Conservation (phyloP, 2,888 invertebrate species). For the Calliscelio sp. region DNA sequence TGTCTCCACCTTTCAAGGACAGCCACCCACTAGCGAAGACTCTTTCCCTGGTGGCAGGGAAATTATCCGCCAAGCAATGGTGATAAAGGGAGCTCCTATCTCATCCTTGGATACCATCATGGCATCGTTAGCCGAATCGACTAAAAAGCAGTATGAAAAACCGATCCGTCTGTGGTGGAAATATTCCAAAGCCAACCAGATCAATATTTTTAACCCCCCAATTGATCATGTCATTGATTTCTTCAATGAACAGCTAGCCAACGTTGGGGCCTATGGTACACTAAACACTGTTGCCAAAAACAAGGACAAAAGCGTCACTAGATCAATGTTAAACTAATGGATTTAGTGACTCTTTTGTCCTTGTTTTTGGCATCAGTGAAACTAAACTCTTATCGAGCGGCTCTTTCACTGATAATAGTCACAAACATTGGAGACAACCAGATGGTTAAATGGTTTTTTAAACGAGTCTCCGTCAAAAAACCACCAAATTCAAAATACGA, state of each 20-base stretch:
- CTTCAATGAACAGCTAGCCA: not conserved
- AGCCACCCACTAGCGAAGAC: not conserved
- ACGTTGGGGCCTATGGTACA: not conserved
- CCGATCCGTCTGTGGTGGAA: not conserved
- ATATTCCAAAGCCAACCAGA: not conserved
- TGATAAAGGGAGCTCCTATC: not conserved
- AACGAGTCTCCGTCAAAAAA: not conserved
- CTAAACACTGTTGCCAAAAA: too few species aligned
- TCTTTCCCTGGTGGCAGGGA: conserved; percentile 19
- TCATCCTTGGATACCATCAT: not conserved
- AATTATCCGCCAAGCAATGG: not conserved
- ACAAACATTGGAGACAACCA: not conserved
- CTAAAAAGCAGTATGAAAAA: conserved; percentile 1
- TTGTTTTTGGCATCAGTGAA: too few species aligned
- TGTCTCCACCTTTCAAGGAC: not conserved
- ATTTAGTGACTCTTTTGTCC: too few species aligned
- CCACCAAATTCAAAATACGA: conserved; percentile 36
- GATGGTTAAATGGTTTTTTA: not conserved
- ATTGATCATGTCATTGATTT: not conserved
- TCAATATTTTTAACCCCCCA: not conserved
- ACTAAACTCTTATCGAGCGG: too few species aligned
- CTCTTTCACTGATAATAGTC: too few species aligned
- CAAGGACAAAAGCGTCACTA: too few species aligned
- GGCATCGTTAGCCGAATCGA: not conserved
- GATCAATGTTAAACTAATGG: too few species aligned